These are phyloP conservation scores for Misgurnus mizolepis DNA, from an alignment of 2,113 vertebrate species.

Conservation along the genomic window DNA sequence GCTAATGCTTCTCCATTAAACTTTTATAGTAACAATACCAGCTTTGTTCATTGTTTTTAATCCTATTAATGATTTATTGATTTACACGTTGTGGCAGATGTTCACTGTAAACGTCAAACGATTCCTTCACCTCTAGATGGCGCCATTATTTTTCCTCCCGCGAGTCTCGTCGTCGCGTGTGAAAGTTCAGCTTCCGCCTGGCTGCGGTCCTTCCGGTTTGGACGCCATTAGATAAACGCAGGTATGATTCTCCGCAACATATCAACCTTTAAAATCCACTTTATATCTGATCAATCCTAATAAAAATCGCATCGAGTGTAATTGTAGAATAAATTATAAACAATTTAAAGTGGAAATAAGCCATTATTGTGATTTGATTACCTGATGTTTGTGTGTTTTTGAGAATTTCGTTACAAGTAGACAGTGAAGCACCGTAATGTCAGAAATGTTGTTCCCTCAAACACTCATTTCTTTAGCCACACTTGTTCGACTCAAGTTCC, in stretches of 20 bases:
- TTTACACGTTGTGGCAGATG: no score
- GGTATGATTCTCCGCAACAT: constrained; percentile 49
- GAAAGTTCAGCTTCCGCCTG: constrained; percentile 48
- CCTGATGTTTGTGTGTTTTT: not conserved
- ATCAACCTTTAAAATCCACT: accelerated
- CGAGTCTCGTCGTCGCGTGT: constrained; percentile 15
- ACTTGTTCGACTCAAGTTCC: accelerated
- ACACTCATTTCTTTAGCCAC: not conserved
- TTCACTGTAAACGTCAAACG: no score
- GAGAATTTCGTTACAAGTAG: not conserved
- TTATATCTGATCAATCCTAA: constrained; percentile 60
- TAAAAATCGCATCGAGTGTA: accelerated
- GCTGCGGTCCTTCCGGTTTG: constrained; percentile 65
- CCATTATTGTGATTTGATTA: not conserved
- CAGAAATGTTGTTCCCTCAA: not conserved
- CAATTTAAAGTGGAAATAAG: accelerated
- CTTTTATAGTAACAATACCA: no score
- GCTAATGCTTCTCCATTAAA: no score
- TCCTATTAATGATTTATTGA: no score
- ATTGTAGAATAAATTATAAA: not conserved
- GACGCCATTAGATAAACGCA: constrained; percentile 67
- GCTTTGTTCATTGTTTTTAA: no score
- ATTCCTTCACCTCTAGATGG: constrained; percentile 11
- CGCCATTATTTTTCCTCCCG: constrained; percentile 19
- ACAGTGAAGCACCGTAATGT: not conserved